Evolutionary conservation across 2,797 vertebrate species (phyloP).

Genomic region (Gouania willdenowi): DNA sequence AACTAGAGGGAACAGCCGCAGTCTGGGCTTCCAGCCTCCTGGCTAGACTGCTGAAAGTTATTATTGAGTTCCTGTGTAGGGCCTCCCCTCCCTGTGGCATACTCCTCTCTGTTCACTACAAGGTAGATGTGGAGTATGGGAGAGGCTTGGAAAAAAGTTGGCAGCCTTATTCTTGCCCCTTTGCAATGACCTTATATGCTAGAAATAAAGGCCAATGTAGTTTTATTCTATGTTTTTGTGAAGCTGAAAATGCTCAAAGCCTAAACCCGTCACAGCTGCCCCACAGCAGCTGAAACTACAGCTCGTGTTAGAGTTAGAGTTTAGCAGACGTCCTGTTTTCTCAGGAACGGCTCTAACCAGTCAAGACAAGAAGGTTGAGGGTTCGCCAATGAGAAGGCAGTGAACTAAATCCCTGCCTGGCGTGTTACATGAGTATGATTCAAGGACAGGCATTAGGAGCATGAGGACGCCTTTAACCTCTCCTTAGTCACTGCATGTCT

Average conservation of each 20-base stretch:
- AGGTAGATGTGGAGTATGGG: conserved; percentile 50
- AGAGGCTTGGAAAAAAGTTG: conserved; percentile 60
- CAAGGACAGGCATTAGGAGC: conserved; percentile 58
- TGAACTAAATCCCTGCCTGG: conserved; percentile 54
- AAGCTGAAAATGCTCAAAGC: conserved; percentile 49
- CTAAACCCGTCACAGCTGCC: conserved; percentile 59
- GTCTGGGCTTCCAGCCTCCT: conserved; percentile 94
- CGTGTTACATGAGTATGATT: conserved; percentile 56
- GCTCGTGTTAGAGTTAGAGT: conserved; percentile 58
- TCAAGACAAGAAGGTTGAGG: conserved; percentile 67
- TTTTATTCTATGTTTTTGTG: conserved; percentile 54
- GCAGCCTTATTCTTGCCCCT: conserved; percentile 76
- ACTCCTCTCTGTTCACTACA: conserved; percentile 72
- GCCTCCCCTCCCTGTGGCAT: conserved; percentile 80
- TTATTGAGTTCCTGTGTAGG: conserved; percentile 91
- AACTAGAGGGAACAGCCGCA: conserved; percentile 86
- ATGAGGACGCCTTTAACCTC: conserved; percentile 14
- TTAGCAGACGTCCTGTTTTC: conserved; percentile 61
- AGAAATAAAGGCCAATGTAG: conserved; percentile 76
- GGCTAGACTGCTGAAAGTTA: conserved; percentile 97
- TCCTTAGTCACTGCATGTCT: conserved; percentile 41
- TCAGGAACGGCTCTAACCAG: conserved; percentile 63
- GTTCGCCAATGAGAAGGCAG: conserved; percentile 44
- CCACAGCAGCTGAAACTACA: conserved; percentile 58
- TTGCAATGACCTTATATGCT: conserved; percentile 80